These are phyloP conservation scores for Trichopoda pennipes DNA, from an alignment of 2,888 invertebrate species.

Conservation along the genomic window DNA sequence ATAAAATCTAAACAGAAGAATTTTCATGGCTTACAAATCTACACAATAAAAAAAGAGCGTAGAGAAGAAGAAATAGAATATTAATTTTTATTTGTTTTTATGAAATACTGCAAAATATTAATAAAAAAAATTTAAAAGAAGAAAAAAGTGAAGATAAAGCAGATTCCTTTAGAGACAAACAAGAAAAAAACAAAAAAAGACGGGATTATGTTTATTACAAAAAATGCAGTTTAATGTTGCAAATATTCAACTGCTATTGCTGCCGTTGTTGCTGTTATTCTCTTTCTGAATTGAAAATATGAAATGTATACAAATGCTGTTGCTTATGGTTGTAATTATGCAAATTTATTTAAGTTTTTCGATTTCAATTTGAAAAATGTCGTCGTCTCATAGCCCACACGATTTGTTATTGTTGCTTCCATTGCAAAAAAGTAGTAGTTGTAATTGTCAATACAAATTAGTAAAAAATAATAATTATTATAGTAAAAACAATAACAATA, in stretches of 20 bases:
- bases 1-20: slow-evolving; percentile 21
- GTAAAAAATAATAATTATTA: slow-evolving; percentile 47
- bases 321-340: slow-evolving; percentile 77
- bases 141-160: slow-evolving; percentile 3
- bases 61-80: not conserved
- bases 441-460: slow-evolving; percentile 73
- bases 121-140: not conserved
- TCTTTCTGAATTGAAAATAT: slow-evolving; percentile 76
- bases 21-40: slow-evolving; percentile 1
- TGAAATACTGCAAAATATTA: not conserved
- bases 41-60: slow-evolving; percentile 5
- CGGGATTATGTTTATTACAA: slow-evolving; percentile 70
- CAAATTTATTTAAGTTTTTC: slow-evolving; percentile 79
- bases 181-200: slow-evolving; percentile 33
- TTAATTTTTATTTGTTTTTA: not conserved
- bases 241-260: slow-evolving; percentile 47
- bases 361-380: slow-evolving; percentile 81
- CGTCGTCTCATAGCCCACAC: slow-evolving; percentile 75
- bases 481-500: slow-evolving; percentile 58
- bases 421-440: slow-evolving; percentile 78
- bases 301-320: slow-evolving; percentile 72
- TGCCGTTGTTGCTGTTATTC: slow-evolving; percentile 52
- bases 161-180: not conserved
- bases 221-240: slow-evolving; percentile 71
- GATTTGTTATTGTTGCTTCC: slow-evolving; percentile 79